Conservation (phyloP, 2,888 invertebrate genomes). For the Choristoneura rosaceana region DNA sequence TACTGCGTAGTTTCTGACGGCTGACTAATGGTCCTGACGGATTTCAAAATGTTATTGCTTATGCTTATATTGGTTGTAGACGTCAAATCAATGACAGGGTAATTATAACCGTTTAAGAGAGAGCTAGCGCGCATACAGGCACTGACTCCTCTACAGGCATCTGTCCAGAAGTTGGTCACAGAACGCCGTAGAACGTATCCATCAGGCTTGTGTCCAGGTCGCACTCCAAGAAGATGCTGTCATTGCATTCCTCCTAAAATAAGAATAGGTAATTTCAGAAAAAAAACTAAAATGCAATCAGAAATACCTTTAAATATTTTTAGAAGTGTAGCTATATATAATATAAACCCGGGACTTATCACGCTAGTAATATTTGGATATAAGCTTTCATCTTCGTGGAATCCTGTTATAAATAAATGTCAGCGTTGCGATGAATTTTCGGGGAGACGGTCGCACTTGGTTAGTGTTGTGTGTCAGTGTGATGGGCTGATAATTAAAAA, state of each 20-base stretch:
- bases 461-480: too few species aligned
- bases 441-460: too few species aligned
- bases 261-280: not conserved
- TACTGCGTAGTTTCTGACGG: not conserved
- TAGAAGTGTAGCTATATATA: too few species aligned
- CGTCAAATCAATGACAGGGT: not conserved
- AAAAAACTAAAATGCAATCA: too few species aligned
- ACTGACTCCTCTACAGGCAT: not conserved
- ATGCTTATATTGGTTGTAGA: not conserved
- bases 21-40: constrained; percentile 7
- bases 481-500: too few species aligned
- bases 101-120: constrained; percentile 3
- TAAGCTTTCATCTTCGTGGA: too few species aligned
- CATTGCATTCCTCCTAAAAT: constrained; percentile 79
- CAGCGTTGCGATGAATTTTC: too few species aligned
- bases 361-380: too few species aligned
- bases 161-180: constrained; percentile 60
- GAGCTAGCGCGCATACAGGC: not conserved
- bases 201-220: constrained; percentile 78
- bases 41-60: not conserved
- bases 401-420: too few species aligned
- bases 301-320: too few species aligned
- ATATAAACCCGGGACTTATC: too few species aligned
- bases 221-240: constrained; percentile 79
- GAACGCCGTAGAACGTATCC: constrained; percentile 80